These are phyloP conservation scores for Heliconius sara DNA, from an alignment of 2,888 invertebrate species.

Conservation along the genomic window DNA sequence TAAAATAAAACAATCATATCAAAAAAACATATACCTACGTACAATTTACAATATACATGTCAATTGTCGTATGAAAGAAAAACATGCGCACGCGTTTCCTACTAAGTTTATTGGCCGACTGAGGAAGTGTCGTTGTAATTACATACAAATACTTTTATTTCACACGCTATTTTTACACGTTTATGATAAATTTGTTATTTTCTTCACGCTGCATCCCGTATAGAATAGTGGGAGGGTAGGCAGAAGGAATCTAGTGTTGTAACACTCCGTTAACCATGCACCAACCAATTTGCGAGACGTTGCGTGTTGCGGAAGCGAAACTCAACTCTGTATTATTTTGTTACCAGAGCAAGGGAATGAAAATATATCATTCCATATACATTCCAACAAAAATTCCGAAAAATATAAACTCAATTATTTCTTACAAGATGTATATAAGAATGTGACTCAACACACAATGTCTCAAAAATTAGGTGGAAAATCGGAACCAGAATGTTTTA, in stretches of 20 bases:
- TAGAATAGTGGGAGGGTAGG: background rate
- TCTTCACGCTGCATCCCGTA: background rate
- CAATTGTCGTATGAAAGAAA: constrained; percentile 7
- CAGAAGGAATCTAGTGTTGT: background rate
- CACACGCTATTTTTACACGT: background rate
- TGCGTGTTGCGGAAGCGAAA: no score
- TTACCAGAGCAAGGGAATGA: no score
- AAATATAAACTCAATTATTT: no score
- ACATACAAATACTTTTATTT: background rate
- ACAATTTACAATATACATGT: background rate
- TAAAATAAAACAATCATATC: no score
- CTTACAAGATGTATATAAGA: no score
- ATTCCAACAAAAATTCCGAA: no score
- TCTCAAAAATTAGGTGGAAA: no score
- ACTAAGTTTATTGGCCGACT: constrained; percentile 26
- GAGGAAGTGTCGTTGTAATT: constrained; percentile 14
- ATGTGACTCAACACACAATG: no score
- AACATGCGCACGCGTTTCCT: constrained; percentile 20
- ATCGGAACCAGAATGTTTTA: background rate
- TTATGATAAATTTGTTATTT: background rate
- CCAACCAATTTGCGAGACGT: background rate
- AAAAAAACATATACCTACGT: no score
- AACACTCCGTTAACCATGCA: background rate
- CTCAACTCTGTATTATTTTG: no score
- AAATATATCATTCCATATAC: no score